Conservation (phyloP, 2,113 vertebrate species). For the Protomyctophum bolini region DNA sequence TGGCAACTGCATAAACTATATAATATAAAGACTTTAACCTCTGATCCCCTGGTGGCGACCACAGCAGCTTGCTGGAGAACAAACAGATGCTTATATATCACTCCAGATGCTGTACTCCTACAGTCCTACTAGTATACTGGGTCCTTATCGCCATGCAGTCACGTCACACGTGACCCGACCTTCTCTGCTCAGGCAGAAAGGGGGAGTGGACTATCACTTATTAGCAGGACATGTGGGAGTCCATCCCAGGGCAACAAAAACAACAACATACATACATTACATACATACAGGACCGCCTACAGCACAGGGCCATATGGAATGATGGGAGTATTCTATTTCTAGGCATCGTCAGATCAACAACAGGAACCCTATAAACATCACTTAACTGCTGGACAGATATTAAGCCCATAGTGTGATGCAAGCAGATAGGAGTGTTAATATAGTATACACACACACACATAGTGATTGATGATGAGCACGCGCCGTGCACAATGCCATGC, state of each 20-base stretch:
- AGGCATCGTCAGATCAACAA: constrained; percentile 69
- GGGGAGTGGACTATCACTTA: constrained; percentile 28
- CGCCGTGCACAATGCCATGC: background rate
- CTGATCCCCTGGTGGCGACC: constrained; percentile 40
- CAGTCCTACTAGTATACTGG: no score
- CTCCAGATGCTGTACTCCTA: constrained; percentile 58
- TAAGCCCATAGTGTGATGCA: constrained; percentile 64
- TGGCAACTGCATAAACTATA: constrained; percentile 4
- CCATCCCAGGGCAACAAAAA: constrained; percentile 45
- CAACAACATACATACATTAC: constrained; percentile 22
- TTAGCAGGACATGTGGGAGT: constrained; percentile 18
- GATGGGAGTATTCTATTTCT: constrained; percentile 44
- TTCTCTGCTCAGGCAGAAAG: constrained; percentile 28
- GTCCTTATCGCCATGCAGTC: constrained; percentile 55
- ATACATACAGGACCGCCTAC: constrained; percentile 20
- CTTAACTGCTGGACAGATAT: constrained; percentile 50
- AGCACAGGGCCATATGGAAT: constrained; percentile 64
- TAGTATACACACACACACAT: no score
- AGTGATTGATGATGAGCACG: background rate
- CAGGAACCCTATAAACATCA: constrained; percentile 31
- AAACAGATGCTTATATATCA: constrained; percentile 51
- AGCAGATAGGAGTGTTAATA: constrained; percentile 7
- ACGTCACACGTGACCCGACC: constrained; percentile 61
- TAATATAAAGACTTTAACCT: constrained; percentile 18
- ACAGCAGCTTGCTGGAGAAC: constrained; percentile 27